These are phyloP conservation scores for Drosophila navojoa DNA, from an alignment of 1,140 invertebrate species.

Conservation along the genomic window DNA sequence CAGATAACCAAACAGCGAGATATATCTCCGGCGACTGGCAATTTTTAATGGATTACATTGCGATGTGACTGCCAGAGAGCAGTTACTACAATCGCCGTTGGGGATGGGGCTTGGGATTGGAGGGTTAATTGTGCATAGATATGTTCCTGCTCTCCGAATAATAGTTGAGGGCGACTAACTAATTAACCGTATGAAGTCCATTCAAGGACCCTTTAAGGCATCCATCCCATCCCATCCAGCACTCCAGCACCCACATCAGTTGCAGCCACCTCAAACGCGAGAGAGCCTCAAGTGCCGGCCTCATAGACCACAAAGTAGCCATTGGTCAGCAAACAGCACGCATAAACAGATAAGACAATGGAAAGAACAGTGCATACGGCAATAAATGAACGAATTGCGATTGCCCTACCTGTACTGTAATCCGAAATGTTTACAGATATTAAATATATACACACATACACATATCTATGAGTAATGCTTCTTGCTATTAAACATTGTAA, in stretches of 20 bases:
- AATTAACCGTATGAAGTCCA: too few species aligned
- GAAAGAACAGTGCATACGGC: neutral
- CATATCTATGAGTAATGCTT: too few species aligned
- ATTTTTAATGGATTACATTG: slow-evolving; percentile 74
- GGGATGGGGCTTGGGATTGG: too few species aligned
- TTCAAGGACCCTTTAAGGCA: too few species aligned
- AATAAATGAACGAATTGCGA: neutral
- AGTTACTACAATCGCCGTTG: too few species aligned
- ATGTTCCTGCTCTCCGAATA: slow-evolving; percentile 9
- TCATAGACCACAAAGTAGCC: slow-evolving; percentile 57
- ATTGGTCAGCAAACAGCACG: slow-evolving; percentile 53
- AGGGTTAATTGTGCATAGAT: too few species aligned
- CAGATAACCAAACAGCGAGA: slow-evolving; percentile 57
- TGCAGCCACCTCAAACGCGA: slow-evolving; percentile 66
- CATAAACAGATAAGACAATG: slow-evolving; percentile 29
- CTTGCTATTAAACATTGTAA: too few species aligned
- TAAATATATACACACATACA: too few species aligned
- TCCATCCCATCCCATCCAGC: neutral
- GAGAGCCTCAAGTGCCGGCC: slow-evolving; percentile 25
- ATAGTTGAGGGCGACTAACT: slow-evolving; percentile 55
- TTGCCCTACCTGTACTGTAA: slow-evolving; percentile 13
- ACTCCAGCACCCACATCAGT: slow-evolving; percentile 60
- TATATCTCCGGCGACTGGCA: slow-evolving; percentile 29
- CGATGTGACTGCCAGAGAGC: slow-evolving; percentile 16
- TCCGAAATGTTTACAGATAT: too few species aligned